These are phyloP conservation scores for Pristionchus exspectatus DNA, from an alignment of 2,888 invertebrate species.

Conservation along the genomic window DNA sequence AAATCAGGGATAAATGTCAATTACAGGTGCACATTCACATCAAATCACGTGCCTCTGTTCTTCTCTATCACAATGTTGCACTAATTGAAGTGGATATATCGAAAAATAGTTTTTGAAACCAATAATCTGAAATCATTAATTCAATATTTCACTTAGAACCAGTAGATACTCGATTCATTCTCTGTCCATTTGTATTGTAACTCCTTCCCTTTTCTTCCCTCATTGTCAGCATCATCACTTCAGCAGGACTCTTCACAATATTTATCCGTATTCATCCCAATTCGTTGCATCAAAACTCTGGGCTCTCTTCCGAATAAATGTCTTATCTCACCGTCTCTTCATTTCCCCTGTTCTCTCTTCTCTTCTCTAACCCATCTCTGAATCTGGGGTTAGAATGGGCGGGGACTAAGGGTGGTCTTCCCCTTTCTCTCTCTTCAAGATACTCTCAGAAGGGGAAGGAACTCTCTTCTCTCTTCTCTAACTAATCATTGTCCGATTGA, in stretches of 20 bases:
- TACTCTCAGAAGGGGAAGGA: slow-evolving; percentile 27
- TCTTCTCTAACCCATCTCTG: slow-evolving; percentile 23
- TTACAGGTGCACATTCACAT: slow-evolving; percentile 79
- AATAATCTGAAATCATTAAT: not conserved
- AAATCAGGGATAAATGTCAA: not conserved
- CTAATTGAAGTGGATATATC: slow-evolving; percentile 79
- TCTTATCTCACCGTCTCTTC: slow-evolving; percentile 6
- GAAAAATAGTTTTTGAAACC: slow-evolving; percentile 69
- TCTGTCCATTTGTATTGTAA: not conserved
- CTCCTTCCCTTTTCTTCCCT: not conserved
- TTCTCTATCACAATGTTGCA: slow-evolving; percentile 80
- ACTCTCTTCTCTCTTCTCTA: slow-evolving; percentile 13
- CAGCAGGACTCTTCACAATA: not conserved
- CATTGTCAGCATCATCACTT: not conserved
- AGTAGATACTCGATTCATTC: not conserved
- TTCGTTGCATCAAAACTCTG: slow-evolving; percentile 48
- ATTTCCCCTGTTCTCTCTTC: slow-evolving; percentile 1
- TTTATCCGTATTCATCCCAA: slow-evolving; percentile 30
- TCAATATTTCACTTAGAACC: not conserved
- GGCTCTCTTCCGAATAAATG: slow-evolving; percentile 39
- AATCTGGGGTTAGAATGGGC: slow-evolving; percentile 19
- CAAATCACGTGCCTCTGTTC: slow-evolving; percentile 77
- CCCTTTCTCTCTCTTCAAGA: slow-evolving; percentile 24
- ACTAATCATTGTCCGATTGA: slow-evolving; percentile 54
- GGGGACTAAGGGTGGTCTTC: slow-evolving; percentile 27